phyloP scores from a whole-genome alignment of 2,888 invertebrate genomes.

The Myathropa florea region DNA sequence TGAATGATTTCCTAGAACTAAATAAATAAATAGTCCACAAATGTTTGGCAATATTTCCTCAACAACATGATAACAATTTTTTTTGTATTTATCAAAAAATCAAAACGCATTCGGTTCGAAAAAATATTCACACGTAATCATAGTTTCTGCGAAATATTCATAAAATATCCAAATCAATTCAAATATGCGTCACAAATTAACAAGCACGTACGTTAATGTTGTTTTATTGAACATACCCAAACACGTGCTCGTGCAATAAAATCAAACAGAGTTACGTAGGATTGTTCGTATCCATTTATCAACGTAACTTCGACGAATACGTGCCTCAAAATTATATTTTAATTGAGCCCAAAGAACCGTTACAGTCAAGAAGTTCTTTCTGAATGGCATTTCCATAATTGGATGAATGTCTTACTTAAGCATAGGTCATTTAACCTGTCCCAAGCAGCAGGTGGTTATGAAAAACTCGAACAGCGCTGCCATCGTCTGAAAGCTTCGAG shows the following conservation, averaged over 20 bases:
- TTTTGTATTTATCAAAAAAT: no score
- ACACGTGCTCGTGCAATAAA: background rate
- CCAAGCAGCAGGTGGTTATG: background rate
- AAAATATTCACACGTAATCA: background rate
- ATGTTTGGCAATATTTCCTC: background rate
- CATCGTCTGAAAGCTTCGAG: background rate
- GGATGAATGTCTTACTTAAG: background rate
- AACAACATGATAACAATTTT: background rate
- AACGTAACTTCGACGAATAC: background rate
- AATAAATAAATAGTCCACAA: background rate
- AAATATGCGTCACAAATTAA: background rate
- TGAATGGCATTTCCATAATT: background rate
- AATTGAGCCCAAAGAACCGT: background rate
- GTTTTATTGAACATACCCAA: background rate
- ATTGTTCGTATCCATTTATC: background rate
- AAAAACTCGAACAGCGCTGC: no score
- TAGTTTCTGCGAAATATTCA: background rate
- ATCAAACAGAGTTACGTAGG: background rate
- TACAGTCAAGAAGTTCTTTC: background rate
- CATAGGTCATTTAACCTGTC: background rate
- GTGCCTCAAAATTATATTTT: background rate
- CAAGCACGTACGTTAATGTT: background rate
- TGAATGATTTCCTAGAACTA: background rate
- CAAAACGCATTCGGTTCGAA: background rate
- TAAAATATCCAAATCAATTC: background rate